Conservation (phyloP, 1,140 invertebrate species). For the Harpegnathos saltator region DNA sequence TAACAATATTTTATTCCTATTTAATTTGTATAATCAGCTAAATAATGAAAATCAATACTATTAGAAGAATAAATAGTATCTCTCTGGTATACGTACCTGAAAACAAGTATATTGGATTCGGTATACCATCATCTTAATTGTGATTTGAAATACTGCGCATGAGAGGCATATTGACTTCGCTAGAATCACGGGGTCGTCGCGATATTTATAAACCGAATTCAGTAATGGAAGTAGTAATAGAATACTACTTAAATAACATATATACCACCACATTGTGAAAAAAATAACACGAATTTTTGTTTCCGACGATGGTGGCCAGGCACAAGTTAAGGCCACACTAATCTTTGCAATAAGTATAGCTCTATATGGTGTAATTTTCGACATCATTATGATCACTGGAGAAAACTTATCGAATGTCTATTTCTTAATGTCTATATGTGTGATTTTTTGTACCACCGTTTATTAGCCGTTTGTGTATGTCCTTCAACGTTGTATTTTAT, state of each 20-base stretch:
- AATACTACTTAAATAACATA: conserved; percentile 11
- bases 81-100: conserved; percentile 23
- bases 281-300: neutral
- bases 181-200: conserved; percentile 21
- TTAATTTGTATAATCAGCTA: no score
- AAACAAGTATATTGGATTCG: neutral
- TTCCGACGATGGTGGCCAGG: conserved; percentile 8
- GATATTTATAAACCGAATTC: conserved; percentile 23
- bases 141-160: conserved; percentile 21
- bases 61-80: no score
- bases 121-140: conserved; percentile 28
- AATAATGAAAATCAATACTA: no score
- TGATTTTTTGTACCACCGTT: neutral
- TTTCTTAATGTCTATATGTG: neutral
- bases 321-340: conserved; percentile 26
- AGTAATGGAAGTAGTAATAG: conserved; percentile 33
- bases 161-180: conserved; percentile 45
- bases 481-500: neutral
- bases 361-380: conserved; percentile 23
- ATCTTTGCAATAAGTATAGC: conserved; percentile 16
- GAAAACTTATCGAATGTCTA: neutral
- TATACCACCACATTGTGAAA: conserved; percentile 10
- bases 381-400: neutral
- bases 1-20: no score
- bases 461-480: no score